These are phyloP conservation scores for Aspidiotus rigidus DNA, from an alignment of 2,888 invertebrate genomes.

Conservation along the genomic window DNA sequence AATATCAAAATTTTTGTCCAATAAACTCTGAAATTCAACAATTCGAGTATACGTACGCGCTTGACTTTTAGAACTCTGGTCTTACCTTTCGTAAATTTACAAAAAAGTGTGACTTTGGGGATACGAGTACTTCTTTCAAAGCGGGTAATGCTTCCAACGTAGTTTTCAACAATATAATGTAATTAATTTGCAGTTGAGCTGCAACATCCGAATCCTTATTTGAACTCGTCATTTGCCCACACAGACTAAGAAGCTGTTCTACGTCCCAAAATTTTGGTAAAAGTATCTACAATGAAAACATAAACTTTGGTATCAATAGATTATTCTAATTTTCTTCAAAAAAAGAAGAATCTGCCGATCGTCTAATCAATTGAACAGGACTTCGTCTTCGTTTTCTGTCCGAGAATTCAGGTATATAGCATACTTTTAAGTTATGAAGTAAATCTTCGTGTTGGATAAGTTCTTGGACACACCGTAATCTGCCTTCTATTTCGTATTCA, in stretches of 20 bases:
- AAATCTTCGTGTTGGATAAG: conserved; percentile 56
- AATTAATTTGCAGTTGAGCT: conserved; percentile 46
- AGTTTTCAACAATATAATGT: conserved; percentile 65
- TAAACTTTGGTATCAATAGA: too few species aligned
- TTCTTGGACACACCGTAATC: conserved; percentile 68
- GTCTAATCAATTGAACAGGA: too few species aligned
- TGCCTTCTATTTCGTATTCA: conserved; percentile 53
- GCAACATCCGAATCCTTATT: conserved; percentile 38
- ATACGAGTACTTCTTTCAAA: conserved; percentile 51
- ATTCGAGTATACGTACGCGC: neutral
- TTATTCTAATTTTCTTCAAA: too few species aligned
- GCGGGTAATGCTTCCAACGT: conserved; percentile 62
- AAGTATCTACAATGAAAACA: conserved; percentile 44
- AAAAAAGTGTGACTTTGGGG: conserved; percentile 45
- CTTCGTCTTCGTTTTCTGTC: conserved; percentile 29
- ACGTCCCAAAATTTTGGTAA: conserved; percentile 62
- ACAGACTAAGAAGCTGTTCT: conserved; percentile 63
- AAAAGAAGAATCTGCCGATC: too few species aligned
- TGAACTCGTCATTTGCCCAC: conserved; percentile 45
- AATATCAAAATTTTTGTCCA: conserved; percentile 43
- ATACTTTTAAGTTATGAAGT: conserved; percentile 54
- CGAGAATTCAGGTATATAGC: conserved; percentile 42
- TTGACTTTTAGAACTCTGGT: neutral
- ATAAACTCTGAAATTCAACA: conserved; percentile 40
- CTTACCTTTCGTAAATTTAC: conserved; percentile 14